These are phyloP conservation scores for Syrista parreyssii DNA, from an alignment of 2,888 invertebrate species.

Conservation along the genomic window DNA sequence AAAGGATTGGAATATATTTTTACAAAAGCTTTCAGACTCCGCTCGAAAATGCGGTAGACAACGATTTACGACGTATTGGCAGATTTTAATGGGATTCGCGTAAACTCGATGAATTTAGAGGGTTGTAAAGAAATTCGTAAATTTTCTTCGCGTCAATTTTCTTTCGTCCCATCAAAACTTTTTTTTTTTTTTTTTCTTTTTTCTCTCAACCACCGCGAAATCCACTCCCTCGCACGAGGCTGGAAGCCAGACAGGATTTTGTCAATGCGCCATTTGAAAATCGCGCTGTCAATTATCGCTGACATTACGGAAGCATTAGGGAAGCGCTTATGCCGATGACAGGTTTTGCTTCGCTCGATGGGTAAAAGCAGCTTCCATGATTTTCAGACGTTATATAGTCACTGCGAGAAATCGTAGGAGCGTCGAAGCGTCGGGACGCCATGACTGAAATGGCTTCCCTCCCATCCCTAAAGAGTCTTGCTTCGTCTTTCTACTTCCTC, in stretches of 20 bases:
- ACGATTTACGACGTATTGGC: background rate
- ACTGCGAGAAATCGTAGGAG: constrained; percentile 1
- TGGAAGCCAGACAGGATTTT: background rate
- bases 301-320: constrained; percentile 23
- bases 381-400: constrained; percentile 39
- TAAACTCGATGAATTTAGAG: background rate
- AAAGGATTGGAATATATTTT: background rate
- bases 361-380: constrained; percentile 30
- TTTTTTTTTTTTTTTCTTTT: background rate
- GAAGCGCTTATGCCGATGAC: constrained; percentile 37
- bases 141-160: background rate
- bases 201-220: background rate
- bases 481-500: constrained; percentile 39
- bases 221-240: background rate
- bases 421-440: constrained; percentile 14
- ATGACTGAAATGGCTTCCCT: constrained; percentile 52
- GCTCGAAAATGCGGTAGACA: background rate
- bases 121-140: background rate
- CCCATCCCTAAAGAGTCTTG: constrained; percentile 48
- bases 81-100: background rate
- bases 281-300: constrained; percentile 5
- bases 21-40: background rate
- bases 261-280: background rate
- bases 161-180: background rate
- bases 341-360: constrained; percentile 41